A percentile compares a stretch with the other conserved stretches of the same genome.
Evolutionary conservation across 2,888 invertebrate species (phyloP).

Genomic region (Campoplex capitator): DNA sequence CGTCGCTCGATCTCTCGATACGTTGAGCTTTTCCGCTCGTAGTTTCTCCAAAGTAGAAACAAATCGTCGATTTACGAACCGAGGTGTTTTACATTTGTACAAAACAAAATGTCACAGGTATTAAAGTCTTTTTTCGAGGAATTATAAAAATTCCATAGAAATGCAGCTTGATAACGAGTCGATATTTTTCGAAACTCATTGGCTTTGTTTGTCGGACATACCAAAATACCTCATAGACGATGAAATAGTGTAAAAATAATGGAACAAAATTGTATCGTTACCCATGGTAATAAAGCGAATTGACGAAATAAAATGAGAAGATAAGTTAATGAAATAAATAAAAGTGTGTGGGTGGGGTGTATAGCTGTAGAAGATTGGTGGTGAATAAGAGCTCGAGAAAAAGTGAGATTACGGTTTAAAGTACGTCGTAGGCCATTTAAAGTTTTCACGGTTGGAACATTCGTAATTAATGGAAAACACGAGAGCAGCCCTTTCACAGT

Average conservation of each 20-base stretch:
- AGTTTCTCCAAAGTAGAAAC: conserved; percentile 69
- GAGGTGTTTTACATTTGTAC: conserved; percentile 9
- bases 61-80: conserved; percentile 57
- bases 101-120: not conserved
- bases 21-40: conserved; percentile 79
- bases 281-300: conserved; percentile 7
- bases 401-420: conserved; percentile 72
- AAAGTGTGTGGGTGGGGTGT: not conserved
- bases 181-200: not conserved
- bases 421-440: conserved; percentile 61
- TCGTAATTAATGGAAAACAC: conserved; percentile 79
- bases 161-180: not conserved
- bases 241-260: not conserved
- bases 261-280: not conserved
- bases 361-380: conserved; percentile 3
- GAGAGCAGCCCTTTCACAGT: conserved; percentile 61
- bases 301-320: not conserved
- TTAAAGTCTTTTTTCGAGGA: not conserved
- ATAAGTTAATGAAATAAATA: conserved; percentile 33
- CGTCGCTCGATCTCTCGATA: conserved; percentile 67
- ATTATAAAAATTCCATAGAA: not conserved
- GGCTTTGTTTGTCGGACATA: not conserved
- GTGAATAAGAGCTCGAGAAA: conserved; percentile 49
- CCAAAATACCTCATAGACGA: not conserved
- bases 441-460: conserved; percentile 67